Percentiles rank a stretch among this genome's conserved stretches.
Evolutionary conservation across 2,888 invertebrate species (phyloP).

Genomic region (Mystacides longicornis): DNA sequence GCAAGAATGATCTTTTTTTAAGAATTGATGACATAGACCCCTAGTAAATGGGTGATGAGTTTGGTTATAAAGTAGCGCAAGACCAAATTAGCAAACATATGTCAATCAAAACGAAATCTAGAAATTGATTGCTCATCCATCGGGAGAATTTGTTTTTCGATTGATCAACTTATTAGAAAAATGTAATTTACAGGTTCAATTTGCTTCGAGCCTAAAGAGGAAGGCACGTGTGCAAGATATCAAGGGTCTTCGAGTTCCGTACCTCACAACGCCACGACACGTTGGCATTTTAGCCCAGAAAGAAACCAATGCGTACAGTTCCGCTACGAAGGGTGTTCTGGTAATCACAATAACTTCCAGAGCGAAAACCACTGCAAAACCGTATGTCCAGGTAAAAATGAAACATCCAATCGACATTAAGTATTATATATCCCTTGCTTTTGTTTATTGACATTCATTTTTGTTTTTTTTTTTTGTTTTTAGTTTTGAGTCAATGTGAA

Average conservation of each 20-base stretch:
- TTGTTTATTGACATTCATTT: too few species aligned
- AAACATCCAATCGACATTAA: background rate
- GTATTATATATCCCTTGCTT: too few species aligned
- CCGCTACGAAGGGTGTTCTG: constrained; percentile 63
- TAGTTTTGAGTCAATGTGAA: constrained; percentile 74
- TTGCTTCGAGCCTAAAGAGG: constrained; percentile 68
- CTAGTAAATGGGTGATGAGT: too few species aligned
- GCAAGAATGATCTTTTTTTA: too few species aligned
- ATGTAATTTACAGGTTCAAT: constrained; percentile 64
- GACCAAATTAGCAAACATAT: too few species aligned
- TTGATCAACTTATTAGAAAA: too few species aligned
- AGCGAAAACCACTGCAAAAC: constrained; percentile 69
- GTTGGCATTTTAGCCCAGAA: constrained; percentile 73
- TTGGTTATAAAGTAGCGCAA: too few species aligned
- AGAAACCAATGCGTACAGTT: constrained; percentile 70
- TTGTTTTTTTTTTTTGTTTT: too few species aligned
- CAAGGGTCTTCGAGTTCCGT: constrained; percentile 35
- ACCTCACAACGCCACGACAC: constrained; percentile 40
- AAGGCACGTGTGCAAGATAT: constrained; percentile 45
- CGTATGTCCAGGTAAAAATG: constrained; percentile 63
- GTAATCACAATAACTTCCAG: constrained; percentile 80
- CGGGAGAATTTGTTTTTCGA: too few species aligned
- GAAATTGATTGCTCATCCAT: too few species aligned
- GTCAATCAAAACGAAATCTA: too few species aligned
- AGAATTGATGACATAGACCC: too few species aligned